These are phyloP conservation scores for Hippocampus guttulatus DNA, from an alignment of 2,113 vertebrate genomes.

Conservation along the genomic window DNA sequence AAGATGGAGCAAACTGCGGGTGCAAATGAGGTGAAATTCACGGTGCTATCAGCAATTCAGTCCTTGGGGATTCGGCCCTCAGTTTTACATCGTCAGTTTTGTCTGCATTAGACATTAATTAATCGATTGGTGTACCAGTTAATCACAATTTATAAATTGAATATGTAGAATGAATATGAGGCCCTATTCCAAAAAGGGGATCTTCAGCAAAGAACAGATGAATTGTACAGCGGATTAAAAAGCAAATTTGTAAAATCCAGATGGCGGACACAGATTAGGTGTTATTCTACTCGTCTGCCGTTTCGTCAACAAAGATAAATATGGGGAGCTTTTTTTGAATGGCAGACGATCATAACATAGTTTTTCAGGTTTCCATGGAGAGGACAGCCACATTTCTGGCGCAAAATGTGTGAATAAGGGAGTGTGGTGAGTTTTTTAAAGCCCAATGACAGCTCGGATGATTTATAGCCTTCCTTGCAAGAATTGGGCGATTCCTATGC, in stretches of 20 bases:
- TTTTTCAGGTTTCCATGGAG: slow-evolving; percentile 47
- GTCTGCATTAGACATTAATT: background rate
- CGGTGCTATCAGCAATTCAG: too few species aligned
- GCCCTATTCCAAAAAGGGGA: slow-evolving; percentile 32
- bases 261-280: slow-evolving; percentile 26
- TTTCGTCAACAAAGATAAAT: slow-evolving; percentile 32
- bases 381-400: slow-evolving; percentile 54
- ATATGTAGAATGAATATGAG: background rate
- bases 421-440: slow-evolving; percentile 41
- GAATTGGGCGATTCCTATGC: slow-evolving; percentile 34
- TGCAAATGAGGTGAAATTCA: too few species aligned
- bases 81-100: background rate
- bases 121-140: too few species aligned
- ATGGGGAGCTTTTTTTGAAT: slow-evolving; percentile 17
- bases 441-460: slow-evolving; percentile 28
- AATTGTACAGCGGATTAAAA: slow-evolving; percentile 33
- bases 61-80: too few species aligned
- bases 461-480: slow-evolving; percentile 31
- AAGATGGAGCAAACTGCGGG: too few species aligned
- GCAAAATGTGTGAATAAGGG: slow-evolving; percentile 17
- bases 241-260: slow-evolving; percentile 41
- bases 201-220: slow-evolving; percentile 23
- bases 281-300: slow-evolving; percentile 7
- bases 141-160: too few species aligned
- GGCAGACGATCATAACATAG: slow-evolving; percentile 36